These are phyloP conservation scores for Gari tellinella DNA, from an alignment of 2,888 invertebrate species.

Conservation along the genomic window DNA sequence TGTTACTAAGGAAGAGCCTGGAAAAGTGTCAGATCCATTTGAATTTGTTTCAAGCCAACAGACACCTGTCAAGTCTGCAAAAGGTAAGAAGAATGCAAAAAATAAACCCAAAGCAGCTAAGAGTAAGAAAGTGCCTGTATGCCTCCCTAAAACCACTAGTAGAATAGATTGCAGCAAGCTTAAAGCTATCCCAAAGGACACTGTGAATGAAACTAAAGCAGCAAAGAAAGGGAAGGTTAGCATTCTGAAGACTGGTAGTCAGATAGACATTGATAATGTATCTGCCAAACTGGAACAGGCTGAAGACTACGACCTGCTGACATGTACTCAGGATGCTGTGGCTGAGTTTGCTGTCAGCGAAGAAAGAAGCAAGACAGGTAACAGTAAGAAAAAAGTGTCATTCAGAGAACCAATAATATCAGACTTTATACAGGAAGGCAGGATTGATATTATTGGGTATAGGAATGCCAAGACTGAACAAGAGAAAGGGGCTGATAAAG, in stretches of 20 bases:
- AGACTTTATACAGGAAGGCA: conserved; percentile 38
- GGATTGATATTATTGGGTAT: conserved; percentile 37
- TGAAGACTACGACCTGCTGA: conserved; percentile 77
- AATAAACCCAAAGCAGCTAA: conserved; percentile 26
- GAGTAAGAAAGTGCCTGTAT: background rate
- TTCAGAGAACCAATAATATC: conserved; percentile 51
- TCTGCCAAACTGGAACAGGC: conserved; percentile 71
- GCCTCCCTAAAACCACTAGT: no score
- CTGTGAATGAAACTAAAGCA: no score
- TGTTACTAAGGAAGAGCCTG: background rate
- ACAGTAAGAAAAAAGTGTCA: conserved; percentile 38
- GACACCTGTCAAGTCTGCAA: conserved; percentile 56
- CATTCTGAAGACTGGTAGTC: background rate
- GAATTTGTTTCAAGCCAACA: conserved; percentile 73
- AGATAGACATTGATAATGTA: conserved; percentile 61
- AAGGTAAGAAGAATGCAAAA: conserved; percentile 30
- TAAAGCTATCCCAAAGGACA: no score
- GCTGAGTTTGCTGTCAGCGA: conserved; percentile 46
- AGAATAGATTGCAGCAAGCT: no score
- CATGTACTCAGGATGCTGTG: conserved; percentile 75
- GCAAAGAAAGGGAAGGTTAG: no score
- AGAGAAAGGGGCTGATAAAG: conserved; percentile 1
- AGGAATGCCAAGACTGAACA: conserved; percentile 28
- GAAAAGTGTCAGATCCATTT: conserved; percentile 68
- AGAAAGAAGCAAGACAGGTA: background rate